Evolutionary conservation across 2,888 invertebrate species (phyloP).

Genomic region (Cantharis lateralis): DNA sequence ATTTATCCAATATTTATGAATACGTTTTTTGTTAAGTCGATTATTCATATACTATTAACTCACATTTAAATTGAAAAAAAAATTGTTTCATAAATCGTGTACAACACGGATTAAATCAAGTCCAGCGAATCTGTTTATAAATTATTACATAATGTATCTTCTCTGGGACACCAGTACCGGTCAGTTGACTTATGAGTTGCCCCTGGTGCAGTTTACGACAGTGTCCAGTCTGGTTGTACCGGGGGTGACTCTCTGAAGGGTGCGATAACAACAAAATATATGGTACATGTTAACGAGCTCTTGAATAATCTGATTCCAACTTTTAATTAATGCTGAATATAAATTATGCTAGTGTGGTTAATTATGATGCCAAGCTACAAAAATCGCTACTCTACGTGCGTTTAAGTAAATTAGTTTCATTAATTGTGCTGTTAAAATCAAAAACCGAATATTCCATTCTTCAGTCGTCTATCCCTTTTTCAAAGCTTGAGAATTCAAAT

Average conservation of each 20-base stretch:
- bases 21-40: background rate
- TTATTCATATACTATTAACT: background rate
- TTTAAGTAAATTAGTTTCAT: constrained; percentile 12
- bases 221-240: constrained; percentile 17
- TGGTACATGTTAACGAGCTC: constrained; percentile 27
- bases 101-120: background rate
- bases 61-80: background rate
- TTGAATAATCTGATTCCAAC: constrained; percentile 28
- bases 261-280: constrained; percentile 29
- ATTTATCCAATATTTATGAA: background rate
- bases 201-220: constrained; percentile 28
- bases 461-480: background rate
- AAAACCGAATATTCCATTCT: background rate
- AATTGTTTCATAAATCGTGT: background rate
- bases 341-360: constrained; percentile 18
- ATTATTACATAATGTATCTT: constrained; percentile 24
- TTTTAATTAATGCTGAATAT: constrained; percentile 28
- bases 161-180: constrained; percentile 8
- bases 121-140: constrained; percentile 7
- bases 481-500: background rate
- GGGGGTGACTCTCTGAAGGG: constrained; percentile 22
- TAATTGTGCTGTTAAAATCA: background rate
- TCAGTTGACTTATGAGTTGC: constrained; percentile 26
- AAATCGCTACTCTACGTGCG: constrained; percentile 9
- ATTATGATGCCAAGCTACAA: constrained; percentile 13